Conservation (phyloP, 2,113 vertebrate genomes). For the Leptocoma aspasia region DNA sequence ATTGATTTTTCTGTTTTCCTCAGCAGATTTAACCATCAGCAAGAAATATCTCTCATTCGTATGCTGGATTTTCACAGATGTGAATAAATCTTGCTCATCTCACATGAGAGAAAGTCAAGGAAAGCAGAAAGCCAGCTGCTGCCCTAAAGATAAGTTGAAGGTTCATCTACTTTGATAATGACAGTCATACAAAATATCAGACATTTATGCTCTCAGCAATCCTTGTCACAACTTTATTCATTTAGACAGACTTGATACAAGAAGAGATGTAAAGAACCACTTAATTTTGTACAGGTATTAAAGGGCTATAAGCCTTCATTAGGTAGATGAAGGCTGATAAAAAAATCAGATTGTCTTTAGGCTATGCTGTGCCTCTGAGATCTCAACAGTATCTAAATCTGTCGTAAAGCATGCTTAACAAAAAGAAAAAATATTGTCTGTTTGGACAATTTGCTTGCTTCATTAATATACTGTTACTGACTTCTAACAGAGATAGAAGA, state of each 20-base stretch:
- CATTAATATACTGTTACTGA: slow-evolving; percentile 17
- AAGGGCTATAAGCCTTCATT: slow-evolving; percentile 32
- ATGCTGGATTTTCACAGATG: slow-evolving; percentile 18
- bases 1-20: slow-evolving; percentile 43
- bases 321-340: slow-evolving; percentile 4
- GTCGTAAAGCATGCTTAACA: slow-evolving; percentile 44
- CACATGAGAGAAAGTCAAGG: neutral
- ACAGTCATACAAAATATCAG: slow-evolving; percentile 17
- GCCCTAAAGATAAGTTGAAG: slow-evolving; percentile 38
- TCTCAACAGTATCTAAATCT: slow-evolving; percentile 46
- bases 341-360: slow-evolving; percentile 37
- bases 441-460: slow-evolving; percentile 45
- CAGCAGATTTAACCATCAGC: slow-evolving; percentile 43
- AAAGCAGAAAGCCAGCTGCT: slow-evolving; percentile 24
- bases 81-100: slow-evolving; percentile 20
- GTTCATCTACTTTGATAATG: slow-evolving; percentile 32
- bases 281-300: slow-evolving; percentile 44
- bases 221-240: slow-evolving; percentile 25
- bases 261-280: slow-evolving; percentile 22
- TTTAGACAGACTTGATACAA: slow-evolving; percentile 16
- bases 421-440: slow-evolving; percentile 8
- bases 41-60: slow-evolving; percentile 10
- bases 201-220: slow-evolving; percentile 17
- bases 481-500: neutral
- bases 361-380: slow-evolving; percentile 25